These are phyloP conservation scores for Hypselothyrea guttata DNA, from an alignment of 2,888 invertebrate genomes.

Conservation along the genomic window DNA sequence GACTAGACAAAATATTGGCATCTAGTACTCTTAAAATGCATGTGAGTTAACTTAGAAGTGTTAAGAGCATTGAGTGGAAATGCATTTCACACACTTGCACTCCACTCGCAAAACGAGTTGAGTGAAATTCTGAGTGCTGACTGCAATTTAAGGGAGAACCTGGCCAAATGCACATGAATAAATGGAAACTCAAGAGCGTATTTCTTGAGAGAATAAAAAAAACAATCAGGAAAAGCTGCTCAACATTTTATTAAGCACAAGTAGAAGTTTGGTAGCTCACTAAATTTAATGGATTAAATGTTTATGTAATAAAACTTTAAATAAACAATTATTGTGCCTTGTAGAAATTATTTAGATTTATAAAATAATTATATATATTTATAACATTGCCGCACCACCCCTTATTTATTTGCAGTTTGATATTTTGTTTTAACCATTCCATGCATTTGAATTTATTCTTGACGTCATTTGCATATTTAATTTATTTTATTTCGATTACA, in stretches of 20 bases:
- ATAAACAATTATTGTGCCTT: too few species aligned
- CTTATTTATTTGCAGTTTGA: too few species aligned
- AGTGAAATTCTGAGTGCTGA: not conserved
- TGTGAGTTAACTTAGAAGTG: slow-evolving; percentile 1
- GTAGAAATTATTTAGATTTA: too few species aligned
- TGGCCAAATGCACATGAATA: slow-evolving; percentile 4
- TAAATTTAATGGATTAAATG: not conserved
- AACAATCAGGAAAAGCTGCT: not conserved
- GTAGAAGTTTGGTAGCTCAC: not conserved
- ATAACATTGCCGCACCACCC: too few species aligned
- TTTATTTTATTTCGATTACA: not conserved
- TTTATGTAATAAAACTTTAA: too few species aligned
- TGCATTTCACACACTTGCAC: not conserved
- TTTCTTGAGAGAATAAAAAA: too few species aligned
- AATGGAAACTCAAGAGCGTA: not conserved
- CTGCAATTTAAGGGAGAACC: slow-evolving; percentile 29
- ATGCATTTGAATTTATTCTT: slow-evolving; percentile 19
- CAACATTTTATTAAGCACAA: not conserved
- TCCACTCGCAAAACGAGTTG: slow-evolving; percentile 2
- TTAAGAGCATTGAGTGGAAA: slow-evolving; percentile 15
- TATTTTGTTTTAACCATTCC: too few species aligned
- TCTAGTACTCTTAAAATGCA: slow-evolving; percentile 30
- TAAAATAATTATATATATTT: too few species aligned
- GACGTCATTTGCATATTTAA: slow-evolving; percentile 20
- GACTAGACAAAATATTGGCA: too few species aligned